A percentile compares a stretch with the other conserved stretches of the same genome.
Conservation (phyloP, 1,140 invertebrate species). For the Tetramorium alpestre region DNA sequence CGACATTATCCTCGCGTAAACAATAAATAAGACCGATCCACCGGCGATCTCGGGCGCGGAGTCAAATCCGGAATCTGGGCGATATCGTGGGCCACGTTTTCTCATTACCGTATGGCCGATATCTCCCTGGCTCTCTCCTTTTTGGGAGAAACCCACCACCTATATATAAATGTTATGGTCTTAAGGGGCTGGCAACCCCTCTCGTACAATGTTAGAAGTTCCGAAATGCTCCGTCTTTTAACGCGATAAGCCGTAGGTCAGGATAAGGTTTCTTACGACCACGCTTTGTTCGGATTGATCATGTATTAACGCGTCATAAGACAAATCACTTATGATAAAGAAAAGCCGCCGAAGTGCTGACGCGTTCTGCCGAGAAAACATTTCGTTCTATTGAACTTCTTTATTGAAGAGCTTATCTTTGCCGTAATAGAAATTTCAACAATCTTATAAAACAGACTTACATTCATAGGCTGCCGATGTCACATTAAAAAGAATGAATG, state of each 20-base stretch:
- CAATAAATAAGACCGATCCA: constrained; percentile 66
- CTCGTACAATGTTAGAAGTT: constrained; percentile 56
- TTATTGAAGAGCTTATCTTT: not conserved
- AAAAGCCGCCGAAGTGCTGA: not conserved
- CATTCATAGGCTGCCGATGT: not conserved
- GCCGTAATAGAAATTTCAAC: not conserved
- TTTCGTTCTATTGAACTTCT: not conserved
- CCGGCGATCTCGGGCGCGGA: constrained; percentile 14
- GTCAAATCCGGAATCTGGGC: constrained; percentile 11
- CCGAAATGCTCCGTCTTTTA: constrained; percentile 70
- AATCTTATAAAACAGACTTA: not conserved
- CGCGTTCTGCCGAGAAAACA: not conserved
- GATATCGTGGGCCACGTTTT: constrained; percentile 60
- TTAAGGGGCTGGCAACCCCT: constrained; percentile 68
- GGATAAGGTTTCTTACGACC: constrained; percentile 71
- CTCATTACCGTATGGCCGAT: constrained; percentile 62
- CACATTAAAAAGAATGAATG: not conserved
- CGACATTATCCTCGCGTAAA: constrained; percentile 66
- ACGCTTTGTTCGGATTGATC: constrained; percentile 62
- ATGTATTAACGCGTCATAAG: constrained; percentile 56
- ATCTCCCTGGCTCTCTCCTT: constrained; percentile 61
- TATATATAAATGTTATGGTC: constrained; percentile 74
- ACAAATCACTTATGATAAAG: constrained; percentile 57
- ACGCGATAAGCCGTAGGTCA: constrained; percentile 65
- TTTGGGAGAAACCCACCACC: constrained; percentile 46